Base-by-base conservation (phyloP, 2,888 invertebrate species). In the Callyntrura sp. region DNA sequence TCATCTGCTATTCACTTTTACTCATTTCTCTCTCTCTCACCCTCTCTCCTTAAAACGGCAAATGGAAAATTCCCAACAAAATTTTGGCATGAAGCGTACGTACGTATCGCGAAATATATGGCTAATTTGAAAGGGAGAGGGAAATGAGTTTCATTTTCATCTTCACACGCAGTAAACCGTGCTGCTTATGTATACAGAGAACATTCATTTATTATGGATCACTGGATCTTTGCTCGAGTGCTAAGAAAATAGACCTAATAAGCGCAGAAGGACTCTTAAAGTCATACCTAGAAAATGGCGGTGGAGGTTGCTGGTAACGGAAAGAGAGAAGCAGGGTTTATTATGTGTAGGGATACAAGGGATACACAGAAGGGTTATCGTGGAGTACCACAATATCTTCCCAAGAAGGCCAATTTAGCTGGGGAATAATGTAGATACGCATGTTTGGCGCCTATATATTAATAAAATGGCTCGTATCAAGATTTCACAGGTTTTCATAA, bases 181-280 rank as follows among this genome's bases (percentile, higher is more conserved):
- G 25, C 11, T n/a, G n/a, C n/a, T n/a, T n/a, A n/a, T n/a, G n/a
- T n/a, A n/a, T n/a, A n/a, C n/a, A n/a, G n/a, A n/a, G 5, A 14
- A 28, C n/a, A 82, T 62, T 82, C 82, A 82, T 82, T 82, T 20
- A 82, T 82, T 20, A 82, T 62, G 57, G 60, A 82, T 60, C 48
- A 45, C 62, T 17, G 28, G 8, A 60, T 35, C 20, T 55, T 45
- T 62, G 48, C 14, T 57, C 35, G 43, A 57, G 45, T 0, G 60
- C n/a, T 25, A 11, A 35, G 23, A 62, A 45, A 82, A 62, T 82
- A 20, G 23, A 20, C 20, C 82, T 82, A 82, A 82, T 62, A 82
- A 82, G 60, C 82, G 17, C 82, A 60, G 62, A 82, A 82, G 62
- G 45, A 82, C 82, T 82, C 62, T 82, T 62, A 43, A 81, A 82